A percentile compares a stretch with the other conserved stretches of the same genome.
Conservation (phyloP, 2,888 invertebrate genomes). For the Agrotis segetum region DNA sequence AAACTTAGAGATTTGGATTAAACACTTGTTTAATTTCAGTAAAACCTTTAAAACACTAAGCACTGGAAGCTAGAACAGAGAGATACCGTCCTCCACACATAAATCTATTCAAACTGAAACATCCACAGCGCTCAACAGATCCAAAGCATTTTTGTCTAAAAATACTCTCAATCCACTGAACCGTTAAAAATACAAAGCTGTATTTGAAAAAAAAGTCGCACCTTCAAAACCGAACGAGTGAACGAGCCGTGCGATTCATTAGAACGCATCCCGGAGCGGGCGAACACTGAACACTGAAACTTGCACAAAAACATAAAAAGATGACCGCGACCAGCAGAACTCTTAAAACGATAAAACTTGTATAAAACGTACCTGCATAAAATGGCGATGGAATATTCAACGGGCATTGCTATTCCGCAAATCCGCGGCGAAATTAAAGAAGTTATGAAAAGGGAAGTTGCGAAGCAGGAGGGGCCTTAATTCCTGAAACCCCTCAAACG, state of each 20-base stretch:
- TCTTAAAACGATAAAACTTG: constrained; percentile 75
- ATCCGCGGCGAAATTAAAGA: constrained; percentile 80
- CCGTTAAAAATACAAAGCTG: constrained; percentile 37
- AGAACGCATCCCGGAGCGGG: constrained; percentile 35
- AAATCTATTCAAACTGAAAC: constrained; percentile 27
- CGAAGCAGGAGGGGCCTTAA: constrained; percentile 68
- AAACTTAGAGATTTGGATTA: background rate
- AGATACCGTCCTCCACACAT: background rate
- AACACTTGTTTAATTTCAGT: background rate
- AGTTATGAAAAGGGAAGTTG: constrained; percentile 79
- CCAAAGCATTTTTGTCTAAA: constrained; percentile 22
- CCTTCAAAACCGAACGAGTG: constrained; percentile 21
- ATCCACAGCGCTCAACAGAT: background rate
- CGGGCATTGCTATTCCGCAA: constrained; percentile 72
- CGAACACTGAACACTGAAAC: constrained; percentile 36
- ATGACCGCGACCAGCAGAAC: constrained; percentile 60
- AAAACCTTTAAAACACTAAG: background rate
- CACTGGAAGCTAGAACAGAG: background rate
- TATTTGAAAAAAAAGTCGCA: constrained; percentile 38
- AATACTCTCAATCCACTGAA: constrained; percentile 35
- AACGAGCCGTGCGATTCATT: constrained; percentile 38
- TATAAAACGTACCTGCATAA: constrained; percentile 78
- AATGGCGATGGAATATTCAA: constrained; percentile 78
- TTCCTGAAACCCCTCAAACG: constrained; percentile 71
- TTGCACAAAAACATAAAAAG: constrained; percentile 66